Conservation (phyloP, 2,888 invertebrate genomes). For the Pristionchus maxplancki region DNA sequence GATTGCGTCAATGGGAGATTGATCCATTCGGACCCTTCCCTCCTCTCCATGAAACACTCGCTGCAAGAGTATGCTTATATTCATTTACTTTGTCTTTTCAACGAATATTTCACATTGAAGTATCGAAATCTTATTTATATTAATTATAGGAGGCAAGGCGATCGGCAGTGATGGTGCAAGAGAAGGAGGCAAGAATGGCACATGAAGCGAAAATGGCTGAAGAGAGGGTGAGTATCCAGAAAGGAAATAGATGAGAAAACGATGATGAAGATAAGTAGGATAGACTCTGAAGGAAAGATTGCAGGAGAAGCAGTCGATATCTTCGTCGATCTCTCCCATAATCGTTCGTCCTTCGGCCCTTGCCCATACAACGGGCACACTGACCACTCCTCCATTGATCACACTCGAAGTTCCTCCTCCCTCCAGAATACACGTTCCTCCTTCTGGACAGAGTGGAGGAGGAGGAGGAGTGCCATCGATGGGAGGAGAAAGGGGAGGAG, state of each 20-base stretch:
- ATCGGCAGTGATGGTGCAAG: not conserved
- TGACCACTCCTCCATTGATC: constrained; percentile 35
- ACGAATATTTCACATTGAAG: not conserved
- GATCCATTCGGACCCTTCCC: not conserved
- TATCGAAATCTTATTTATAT: not conserved
- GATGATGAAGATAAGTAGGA: not conserved
- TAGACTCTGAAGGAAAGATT: not conserved
- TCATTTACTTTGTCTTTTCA: not conserved
- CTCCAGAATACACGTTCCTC: not conserved
- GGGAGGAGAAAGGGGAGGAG: constrained; percentile 30
- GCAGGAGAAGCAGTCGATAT: not conserved
- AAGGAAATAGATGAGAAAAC: not conserved
- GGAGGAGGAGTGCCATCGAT: not conserved
- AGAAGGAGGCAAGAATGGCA: not conserved
- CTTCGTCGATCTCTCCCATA: constrained; percentile 7
- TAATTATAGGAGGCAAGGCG: not conserved
- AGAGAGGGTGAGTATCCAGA: constrained; percentile 10
- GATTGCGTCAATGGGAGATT: not conserved
- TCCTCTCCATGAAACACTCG: not conserved
- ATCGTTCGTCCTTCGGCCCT: constrained; percentile 42
- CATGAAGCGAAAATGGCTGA: not conserved
- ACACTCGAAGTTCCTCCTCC: constrained; percentile 18
- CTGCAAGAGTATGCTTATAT: not conserved
- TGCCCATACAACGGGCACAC: not conserved
- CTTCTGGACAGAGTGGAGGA: not conserved